A percentile compares a stretch with the other conserved stretches of the same genome.
These are phyloP conservation scores for Muschampia plurimacula DNA, from an alignment of 2,888 invertebrate genomes.

Conservation along the genomic window DNA sequence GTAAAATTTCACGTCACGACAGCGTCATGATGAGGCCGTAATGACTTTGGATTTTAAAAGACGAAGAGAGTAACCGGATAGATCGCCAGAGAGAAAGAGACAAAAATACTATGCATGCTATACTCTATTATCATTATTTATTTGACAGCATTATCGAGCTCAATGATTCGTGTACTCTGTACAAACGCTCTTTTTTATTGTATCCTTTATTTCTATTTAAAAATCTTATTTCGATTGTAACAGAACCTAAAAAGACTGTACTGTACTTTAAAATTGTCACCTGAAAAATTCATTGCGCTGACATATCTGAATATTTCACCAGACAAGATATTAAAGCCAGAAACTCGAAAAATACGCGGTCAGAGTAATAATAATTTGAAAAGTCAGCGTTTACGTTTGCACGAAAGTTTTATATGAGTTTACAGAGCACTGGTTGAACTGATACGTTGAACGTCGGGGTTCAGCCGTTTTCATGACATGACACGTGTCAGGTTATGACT, in stretches of 20 bases:
- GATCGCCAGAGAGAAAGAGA: too few species aligned
- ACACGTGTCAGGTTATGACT: background rate
- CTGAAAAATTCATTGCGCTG: background rate
- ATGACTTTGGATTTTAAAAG: too few species aligned
- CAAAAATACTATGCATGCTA: too few species aligned
- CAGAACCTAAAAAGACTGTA: background rate
- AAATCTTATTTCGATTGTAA: too few species aligned
- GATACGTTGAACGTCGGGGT: constrained; percentile 20
- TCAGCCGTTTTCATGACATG: constrained; percentile 24
- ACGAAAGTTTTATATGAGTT: constrained; percentile 39
- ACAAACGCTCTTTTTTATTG: too few species aligned
- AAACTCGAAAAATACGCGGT: constrained; percentile 30
- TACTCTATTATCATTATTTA: too few species aligned
- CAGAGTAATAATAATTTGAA: constrained; percentile 36
- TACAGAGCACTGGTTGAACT: constrained; percentile 24
- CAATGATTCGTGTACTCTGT: too few species aligned
- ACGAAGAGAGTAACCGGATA: too few species aligned
- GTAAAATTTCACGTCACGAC: too few species aligned
- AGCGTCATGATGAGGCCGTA: too few species aligned
- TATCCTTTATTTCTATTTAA: too few species aligned
- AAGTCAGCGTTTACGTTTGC: constrained; percentile 36
- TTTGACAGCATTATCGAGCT: too few species aligned
- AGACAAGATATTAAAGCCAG: constrained; percentile 17
- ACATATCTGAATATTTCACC: constrained; percentile 23
- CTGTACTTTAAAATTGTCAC: background rate